Evolutionary conservation across 2,797 vertebrate genomes (phyloP).

Genomic region (Falco berigora): DNA sequence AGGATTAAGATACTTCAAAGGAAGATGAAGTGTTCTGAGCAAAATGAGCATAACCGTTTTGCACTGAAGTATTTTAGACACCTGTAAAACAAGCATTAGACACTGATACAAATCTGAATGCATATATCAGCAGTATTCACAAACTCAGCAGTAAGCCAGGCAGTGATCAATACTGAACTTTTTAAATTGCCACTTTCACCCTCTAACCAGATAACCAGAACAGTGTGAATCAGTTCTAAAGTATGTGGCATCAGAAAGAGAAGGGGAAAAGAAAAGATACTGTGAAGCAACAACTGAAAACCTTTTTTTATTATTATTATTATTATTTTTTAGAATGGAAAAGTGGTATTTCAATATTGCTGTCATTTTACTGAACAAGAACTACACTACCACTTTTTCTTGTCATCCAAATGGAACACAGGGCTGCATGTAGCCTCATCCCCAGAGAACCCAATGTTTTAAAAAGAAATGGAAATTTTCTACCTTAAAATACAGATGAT

Average conservation of each 20-base stretch:
- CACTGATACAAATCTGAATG: neutral
- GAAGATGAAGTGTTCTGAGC: neutral
- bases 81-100: neutral
- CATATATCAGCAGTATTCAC: fast-evolving
- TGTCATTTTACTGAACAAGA: neutral
- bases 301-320: neutral
- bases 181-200: neutral
- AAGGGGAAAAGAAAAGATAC: neutral
- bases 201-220: neutral
- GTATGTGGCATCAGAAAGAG: neutral
- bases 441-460: fast-evolving
- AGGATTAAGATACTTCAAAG: neutral
- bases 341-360: fast-evolving
- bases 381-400: neutral
- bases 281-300: neutral
- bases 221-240: neutral
- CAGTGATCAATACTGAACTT: neutral
- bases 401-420: neutral
- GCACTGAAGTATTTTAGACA: neutral
- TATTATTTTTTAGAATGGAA: neutral
- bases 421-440: neutral
- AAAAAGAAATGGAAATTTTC: neutral
- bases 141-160: neutral
- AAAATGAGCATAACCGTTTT: neutral
- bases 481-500: neutral